Percentiles rank a stretch among this genome's conserved stretches.
phyloP scores from a whole-genome alignment of 1,140 invertebrate species.

The Diachasma alloeum region DNA sequence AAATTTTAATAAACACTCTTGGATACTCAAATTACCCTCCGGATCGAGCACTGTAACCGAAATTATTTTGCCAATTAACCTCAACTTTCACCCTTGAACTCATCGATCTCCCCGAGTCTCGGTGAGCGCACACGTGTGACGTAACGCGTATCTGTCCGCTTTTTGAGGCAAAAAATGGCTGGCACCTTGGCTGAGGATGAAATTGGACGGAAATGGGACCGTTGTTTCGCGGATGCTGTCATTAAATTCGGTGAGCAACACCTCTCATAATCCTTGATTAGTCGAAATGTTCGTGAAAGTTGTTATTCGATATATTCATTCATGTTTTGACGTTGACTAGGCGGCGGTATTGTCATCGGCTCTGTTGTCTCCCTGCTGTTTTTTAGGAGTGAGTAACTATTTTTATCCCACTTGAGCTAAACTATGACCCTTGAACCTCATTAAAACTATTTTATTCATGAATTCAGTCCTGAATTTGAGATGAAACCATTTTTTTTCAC shows the following conservation, averaged over 20 bases:
- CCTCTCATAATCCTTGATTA: not conserved
- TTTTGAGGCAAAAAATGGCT: slow-evolving; percentile 51
- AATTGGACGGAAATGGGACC: slow-evolving; percentile 66
- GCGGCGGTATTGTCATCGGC: slow-evolving; percentile 74
- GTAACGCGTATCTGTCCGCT: not conserved
- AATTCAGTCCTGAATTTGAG: not conserved
- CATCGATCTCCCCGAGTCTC: not conserved
- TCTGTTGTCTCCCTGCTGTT: slow-evolving; percentile 75
- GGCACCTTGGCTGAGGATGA: slow-evolving; percentile 59
- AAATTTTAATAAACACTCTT: too few species aligned
- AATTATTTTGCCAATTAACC: not conserved
- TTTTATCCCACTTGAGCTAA: not conserved
- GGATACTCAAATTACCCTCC: too few species aligned
- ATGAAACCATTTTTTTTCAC: too few species aligned
- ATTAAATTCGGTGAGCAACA: slow-evolving; percentile 61
- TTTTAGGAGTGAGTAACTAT: slow-evolving; percentile 60
- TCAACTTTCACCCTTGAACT: not conserved
- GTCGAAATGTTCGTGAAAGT: not conserved
- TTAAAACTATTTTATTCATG: not conserved
- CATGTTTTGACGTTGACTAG: slow-evolving; percentile 60
- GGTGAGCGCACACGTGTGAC: not conserved
- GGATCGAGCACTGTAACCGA: too few species aligned
- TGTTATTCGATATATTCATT: slow-evolving; percentile 14
- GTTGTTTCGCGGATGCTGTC: slow-evolving; percentile 61
- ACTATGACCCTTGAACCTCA: not conserved